phyloP scores from a whole-genome alignment of 2,797 vertebrate species.

The Delichon dasypus region DNA sequence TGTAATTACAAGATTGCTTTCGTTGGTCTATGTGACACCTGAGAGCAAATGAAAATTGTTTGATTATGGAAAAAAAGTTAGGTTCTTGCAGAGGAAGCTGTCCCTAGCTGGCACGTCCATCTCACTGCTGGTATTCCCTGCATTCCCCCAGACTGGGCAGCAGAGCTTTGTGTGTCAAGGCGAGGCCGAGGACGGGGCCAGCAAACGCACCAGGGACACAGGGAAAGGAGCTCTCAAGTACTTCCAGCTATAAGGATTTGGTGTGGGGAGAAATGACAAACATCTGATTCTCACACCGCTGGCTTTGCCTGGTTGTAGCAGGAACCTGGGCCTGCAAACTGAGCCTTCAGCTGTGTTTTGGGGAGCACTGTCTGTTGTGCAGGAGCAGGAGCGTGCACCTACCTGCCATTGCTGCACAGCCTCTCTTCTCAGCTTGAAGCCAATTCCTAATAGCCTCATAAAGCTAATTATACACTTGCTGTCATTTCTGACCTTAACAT shows the following conservation, averaged over 20 bases:
- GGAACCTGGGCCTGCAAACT: not conserved
- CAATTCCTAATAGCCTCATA: not conserved
- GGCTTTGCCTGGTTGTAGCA: not conserved
- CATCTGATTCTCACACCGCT: not conserved
- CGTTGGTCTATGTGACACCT: not conserved
- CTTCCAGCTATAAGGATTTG: not conserved
- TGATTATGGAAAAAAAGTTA: not conserved
- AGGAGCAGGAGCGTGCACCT: not conserved
- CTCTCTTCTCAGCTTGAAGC: not conserved
- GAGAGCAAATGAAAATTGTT: not conserved
- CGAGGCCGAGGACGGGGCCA: not conserved
- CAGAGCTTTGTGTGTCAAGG: not conserved
- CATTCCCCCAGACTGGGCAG: not conserved
- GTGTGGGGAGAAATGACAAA: not conserved
- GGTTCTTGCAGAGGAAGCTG: not conserved
- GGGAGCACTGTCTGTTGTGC: not conserved
- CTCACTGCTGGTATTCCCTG: not conserved
- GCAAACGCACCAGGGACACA: not conserved
- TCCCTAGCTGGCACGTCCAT: not conserved
- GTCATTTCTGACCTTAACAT: not conserved
- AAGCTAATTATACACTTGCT: not conserved
- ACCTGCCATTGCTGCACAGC: not conserved
- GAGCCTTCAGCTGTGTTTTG: not conserved
- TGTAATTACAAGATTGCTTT: not conserved
- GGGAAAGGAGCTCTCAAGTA: not conserved